phyloP scores from a whole-genome alignment of 1,140 invertebrate species.

The Macrobrachium nipponense region DNA sequence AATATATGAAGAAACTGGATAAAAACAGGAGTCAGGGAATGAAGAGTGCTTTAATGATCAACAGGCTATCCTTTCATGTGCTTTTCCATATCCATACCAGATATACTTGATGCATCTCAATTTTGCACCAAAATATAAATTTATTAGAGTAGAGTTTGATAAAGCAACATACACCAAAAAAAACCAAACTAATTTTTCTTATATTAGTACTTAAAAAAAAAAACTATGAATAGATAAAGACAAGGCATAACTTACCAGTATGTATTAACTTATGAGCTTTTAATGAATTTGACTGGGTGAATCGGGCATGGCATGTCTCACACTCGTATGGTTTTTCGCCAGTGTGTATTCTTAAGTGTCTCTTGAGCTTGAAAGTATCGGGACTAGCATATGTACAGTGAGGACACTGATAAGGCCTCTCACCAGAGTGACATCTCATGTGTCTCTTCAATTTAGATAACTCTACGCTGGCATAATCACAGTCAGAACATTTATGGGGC shows the following conservation, averaged over 20 bases:
- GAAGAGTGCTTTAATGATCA: too few relatives aligned
- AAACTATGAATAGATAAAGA: not conserved
- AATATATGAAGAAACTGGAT: too few relatives aligned
- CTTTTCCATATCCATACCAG: too few relatives aligned
- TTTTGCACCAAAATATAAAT: too few relatives aligned
- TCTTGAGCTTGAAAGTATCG: conserved; percentile 93
- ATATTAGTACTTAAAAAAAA: too few relatives aligned
- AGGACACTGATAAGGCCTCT: conserved; percentile 80
- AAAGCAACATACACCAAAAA: too few relatives aligned
- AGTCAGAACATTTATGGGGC: conserved; percentile 93
- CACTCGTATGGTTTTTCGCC: conserved; percentile 77
- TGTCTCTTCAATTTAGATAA: conserved; percentile 92
- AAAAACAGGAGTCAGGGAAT: too few relatives aligned
- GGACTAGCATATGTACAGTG: conserved; percentile 98
- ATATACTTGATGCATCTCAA: too few relatives aligned
- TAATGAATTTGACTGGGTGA: conserved; percentile 96
- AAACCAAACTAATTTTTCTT: too few relatives aligned
- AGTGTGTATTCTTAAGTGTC: conserved; percentile 76
- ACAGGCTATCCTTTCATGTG: too few relatives aligned
- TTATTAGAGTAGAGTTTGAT: too few relatives aligned
- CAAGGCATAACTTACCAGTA: conserved; percentile 76
- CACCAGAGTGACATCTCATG: conserved; percentile 88
- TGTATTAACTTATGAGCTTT: conserved; percentile 96
- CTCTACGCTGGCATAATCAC: conserved; percentile 95
- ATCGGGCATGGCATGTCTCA: conserved; percentile 78